Evolutionary conservation across 2,113 vertebrate genomes (phyloP).

Genomic region (Periophthalmus modestus): DNA sequence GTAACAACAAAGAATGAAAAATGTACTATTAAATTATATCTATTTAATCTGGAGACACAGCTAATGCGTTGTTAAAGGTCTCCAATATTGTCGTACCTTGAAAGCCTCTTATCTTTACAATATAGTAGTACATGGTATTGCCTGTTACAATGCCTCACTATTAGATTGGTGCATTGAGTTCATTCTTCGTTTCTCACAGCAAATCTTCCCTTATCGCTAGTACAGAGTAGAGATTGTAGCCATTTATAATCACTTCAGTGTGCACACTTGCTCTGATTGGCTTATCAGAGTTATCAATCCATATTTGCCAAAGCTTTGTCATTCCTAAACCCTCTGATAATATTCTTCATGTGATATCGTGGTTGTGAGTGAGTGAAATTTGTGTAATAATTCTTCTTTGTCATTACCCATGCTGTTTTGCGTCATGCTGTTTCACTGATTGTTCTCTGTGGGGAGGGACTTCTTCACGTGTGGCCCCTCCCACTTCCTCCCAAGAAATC

Average conservation of each 20-base stretch:
- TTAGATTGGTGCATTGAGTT: neutral
- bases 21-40: no score
- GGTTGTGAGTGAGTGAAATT: neutral
- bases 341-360: neutral
- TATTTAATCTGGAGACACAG: no score
- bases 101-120: neutral
- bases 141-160: neutral
- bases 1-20: no score
- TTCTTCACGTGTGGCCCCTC: slow-evolving; percentile 10
- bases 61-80: no score
- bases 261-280: neutral
- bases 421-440: neutral
- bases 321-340: neutral
- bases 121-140: neutral
- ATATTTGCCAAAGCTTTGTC: neutral
- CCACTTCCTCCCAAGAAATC: slow-evolving; percentile 25
- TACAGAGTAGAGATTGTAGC: neutral
- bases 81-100: no score
- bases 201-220: neutral
- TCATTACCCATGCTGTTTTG: neutral
- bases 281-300: neutral
- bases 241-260: neutral
- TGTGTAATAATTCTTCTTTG: neutral
- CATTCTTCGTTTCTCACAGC: neutral
- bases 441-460: neutral